Conservation (phyloP, 2,113 vertebrate species). For the Mustelus asterias region DNA sequence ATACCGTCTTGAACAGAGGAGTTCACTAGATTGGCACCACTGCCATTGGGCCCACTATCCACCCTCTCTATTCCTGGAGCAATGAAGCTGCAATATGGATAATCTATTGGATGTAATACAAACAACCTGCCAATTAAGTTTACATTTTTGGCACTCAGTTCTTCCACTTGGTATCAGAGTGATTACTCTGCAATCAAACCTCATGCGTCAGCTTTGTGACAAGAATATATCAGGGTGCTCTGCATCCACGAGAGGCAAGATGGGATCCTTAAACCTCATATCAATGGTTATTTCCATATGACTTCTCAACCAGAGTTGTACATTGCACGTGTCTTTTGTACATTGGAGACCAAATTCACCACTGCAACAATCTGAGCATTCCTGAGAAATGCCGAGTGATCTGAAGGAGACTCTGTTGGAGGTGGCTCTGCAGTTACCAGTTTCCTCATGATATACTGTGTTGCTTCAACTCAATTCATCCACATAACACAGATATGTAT, state of each 20-base stretch:
- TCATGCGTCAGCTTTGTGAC: background rate
- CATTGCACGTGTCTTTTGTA: background rate
- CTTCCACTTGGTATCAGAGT: background rate
- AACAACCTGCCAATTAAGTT: background rate
- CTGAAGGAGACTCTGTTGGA: background rate
- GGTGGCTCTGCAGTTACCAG: background rate
- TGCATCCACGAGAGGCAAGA: background rate
- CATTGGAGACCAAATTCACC: background rate
- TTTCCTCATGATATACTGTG: background rate
- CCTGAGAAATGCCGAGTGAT: background rate
- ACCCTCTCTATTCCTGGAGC: background rate
- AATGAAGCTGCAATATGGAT: background rate
- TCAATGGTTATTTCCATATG: background rate
- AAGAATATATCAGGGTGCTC: background rate
- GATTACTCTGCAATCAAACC: background rate
- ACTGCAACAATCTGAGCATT: background rate
- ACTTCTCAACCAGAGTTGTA: background rate
- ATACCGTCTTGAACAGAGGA: background rate
- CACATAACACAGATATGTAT: background rate
- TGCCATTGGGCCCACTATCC: background rate
- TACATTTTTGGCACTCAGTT: background rate
- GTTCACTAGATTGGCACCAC: background rate
- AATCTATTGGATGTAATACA: background rate
- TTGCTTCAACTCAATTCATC: background rate
- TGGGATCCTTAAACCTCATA: background rate